Evolutionary conservation across 2,113 vertebrate genomes (phyloP).

Genomic region (Dinomys branickii): DNA sequence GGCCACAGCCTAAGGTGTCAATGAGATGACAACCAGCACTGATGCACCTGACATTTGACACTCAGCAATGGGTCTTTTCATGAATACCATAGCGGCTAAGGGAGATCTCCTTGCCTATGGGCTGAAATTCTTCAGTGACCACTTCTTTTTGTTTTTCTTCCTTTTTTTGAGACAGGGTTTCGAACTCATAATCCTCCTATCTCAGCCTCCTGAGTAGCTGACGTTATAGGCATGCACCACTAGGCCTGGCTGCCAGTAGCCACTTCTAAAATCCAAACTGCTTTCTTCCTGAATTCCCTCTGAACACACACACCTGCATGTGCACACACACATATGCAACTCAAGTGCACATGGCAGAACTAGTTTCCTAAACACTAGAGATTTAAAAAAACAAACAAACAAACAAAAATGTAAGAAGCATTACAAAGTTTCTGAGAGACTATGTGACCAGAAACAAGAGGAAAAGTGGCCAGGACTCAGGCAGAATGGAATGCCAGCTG

Average conservation of each 20-base stretch:
- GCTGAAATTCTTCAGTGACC: background rate
- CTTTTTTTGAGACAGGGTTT: background rate
- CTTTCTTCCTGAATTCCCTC: slow-evolving; percentile 2
- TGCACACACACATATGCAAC: background rate
- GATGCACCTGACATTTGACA: background rate
- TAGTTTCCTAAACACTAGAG: background rate
- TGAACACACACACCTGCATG: background rate
- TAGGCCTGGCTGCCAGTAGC: background rate
- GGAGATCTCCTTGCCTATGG: background rate
- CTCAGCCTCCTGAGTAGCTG: background rate
- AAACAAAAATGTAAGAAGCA: background rate
- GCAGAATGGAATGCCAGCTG: background rate
- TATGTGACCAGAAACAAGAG: background rate
- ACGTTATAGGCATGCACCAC: background rate
- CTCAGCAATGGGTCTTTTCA: background rate
- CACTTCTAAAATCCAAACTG: slow-evolving; percentile 22
- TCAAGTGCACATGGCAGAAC: background rate
- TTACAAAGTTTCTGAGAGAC: background rate
- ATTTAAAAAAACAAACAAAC: background rate
- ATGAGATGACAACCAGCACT: background rate
- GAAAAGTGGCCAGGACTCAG: background rate
- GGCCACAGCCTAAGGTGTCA: background rate
- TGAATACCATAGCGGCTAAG: background rate
- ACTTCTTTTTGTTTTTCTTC: background rate
- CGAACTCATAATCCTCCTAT: background rate